Conservation (phyloP, 2,113 vertebrate genomes). For the Callipepla californica region DNA sequence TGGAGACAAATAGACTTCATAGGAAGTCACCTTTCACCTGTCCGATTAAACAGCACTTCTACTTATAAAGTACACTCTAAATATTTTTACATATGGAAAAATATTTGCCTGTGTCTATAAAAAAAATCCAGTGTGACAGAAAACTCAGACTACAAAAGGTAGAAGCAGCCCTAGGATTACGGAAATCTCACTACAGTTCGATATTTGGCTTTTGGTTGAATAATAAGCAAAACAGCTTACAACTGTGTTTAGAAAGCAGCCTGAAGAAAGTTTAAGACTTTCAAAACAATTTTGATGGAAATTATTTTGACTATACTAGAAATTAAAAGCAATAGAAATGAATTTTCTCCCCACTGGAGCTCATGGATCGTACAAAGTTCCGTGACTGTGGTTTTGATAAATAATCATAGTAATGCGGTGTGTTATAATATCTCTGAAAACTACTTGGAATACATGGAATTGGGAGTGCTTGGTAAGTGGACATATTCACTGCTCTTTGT, state of each 20-base stretch:
- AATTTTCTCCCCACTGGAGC: background rate
- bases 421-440: conserved; percentile 29
- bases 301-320: background rate
- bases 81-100: background rate
- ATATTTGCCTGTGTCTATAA: background rate
- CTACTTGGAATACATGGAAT: conserved; percentile 7
- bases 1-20: background rate
- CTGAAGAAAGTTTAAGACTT: background rate
- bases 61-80: background rate
- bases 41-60: conserved; percentile 15
- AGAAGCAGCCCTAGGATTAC: background rate
- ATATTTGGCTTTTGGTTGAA: background rate
- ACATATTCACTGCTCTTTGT: conserved; percentile 22
- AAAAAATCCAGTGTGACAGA: background rate
- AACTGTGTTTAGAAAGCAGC: background rate
- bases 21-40: background rate
- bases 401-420: background rate
- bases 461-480: conserved; percentile 48
- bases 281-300: background rate
- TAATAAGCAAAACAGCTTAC: background rate
- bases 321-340: conserved; percentile 32
- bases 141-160: background rate
- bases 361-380: background rate
- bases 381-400: conserved; percentile 15
- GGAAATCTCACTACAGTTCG: background rate